These are phyloP conservation scores for Galeopsomyia nigrocyanea DNA, from an alignment of 2,888 invertebrate species.

Conservation along the genomic window DNA sequence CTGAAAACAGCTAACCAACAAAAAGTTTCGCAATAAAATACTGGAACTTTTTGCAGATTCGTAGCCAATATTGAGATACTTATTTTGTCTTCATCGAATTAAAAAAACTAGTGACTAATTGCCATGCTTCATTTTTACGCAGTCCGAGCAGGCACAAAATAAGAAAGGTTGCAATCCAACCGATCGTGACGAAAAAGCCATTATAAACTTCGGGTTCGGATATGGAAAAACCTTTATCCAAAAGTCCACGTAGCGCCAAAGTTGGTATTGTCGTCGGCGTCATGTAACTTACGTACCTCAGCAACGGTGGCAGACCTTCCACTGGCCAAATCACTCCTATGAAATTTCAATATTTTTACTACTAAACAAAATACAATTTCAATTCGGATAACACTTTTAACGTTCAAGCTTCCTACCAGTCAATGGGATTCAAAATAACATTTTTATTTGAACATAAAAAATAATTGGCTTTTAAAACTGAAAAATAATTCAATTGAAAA, in stretches of 20 bases:
- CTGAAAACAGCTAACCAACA: too few species aligned
- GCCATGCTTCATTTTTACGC: conserved; percentile 42
- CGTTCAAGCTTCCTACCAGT: too few species aligned
- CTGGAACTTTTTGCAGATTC: too few species aligned
- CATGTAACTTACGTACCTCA: conserved; percentile 75
- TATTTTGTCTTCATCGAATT: not conserved
- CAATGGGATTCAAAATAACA: too few species aligned
- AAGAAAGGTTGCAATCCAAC: conserved; percentile 76
- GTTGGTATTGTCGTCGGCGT: conserved; percentile 87
- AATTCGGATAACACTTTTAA: too few species aligned
- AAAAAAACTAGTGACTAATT: not conserved
- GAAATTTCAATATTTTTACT: conserved; percentile 23
- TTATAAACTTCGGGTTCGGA: conserved; percentile 78
- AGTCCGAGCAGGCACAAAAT: conserved; percentile 73
- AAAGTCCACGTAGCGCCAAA: conserved; percentile 80
- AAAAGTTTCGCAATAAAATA: too few species aligned
- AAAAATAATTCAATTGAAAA: too few species aligned
- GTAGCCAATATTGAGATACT: too few species aligned
- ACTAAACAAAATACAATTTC: too few species aligned
- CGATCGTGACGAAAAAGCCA: conserved; percentile 78
- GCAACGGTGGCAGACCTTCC: conserved; percentile 76
- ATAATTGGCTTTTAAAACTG: too few species aligned
- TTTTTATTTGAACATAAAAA: too few species aligned
- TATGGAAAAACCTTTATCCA: conserved; percentile 82
- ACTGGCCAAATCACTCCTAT: conserved; percentile 79